phyloP scores from a whole-genome alignment of 2,888 invertebrate species.

The Didymodactylos carnosus region DNA sequence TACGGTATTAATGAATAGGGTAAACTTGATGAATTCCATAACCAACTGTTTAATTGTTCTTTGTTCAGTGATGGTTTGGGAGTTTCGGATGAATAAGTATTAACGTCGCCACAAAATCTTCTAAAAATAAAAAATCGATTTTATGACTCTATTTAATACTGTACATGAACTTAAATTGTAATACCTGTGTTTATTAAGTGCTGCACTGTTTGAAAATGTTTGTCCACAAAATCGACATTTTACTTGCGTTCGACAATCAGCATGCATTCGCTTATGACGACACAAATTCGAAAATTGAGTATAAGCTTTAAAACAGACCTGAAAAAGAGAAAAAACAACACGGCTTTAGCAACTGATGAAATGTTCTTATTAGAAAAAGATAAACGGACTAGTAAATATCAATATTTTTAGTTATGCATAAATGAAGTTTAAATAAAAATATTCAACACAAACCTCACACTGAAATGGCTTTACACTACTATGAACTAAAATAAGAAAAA shows the following conservation, averaged over 20 bases:
- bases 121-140: too few species aligned
- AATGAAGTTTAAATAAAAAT: too few species aligned
- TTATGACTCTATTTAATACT: too few species aligned
- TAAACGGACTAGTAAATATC: too few species aligned
- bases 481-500: too few species aligned
- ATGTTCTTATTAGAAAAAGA: too few species aligned
- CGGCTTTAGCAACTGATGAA: too few species aligned
- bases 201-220: background rate
- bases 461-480: constrained; percentile 10
- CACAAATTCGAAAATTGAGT: constrained; percentile 15
- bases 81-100: background rate
- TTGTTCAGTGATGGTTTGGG: background rate
- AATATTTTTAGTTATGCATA: too few species aligned
- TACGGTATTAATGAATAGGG: background rate
- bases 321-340: too few species aligned
- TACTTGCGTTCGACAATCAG: constrained; percentile 6
- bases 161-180: too few species aligned
- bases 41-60: background rate
- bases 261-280: constrained; percentile 14
- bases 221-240: constrained; percentile 1
- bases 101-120: background rate
- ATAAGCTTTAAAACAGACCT: constrained; percentile 14
- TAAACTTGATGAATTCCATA: background rate
- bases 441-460: constrained; percentile 15
- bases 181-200: background rate